These are phyloP conservation scores for Apis laboriosa DNA, from an alignment of 1,140 invertebrate genomes.

Conservation along the genomic window DNA sequence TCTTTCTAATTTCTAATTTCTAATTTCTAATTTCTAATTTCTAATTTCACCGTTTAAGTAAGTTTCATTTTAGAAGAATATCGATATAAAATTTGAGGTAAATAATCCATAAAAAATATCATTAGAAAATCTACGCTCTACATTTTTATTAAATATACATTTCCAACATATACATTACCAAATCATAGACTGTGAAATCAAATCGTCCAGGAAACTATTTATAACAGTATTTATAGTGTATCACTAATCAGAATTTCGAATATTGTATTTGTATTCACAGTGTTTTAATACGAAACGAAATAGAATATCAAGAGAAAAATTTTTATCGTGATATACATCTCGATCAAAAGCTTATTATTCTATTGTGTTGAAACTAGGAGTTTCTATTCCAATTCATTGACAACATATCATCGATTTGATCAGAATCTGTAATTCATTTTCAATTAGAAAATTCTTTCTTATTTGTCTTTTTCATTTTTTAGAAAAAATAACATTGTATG, in stretches of 20 bases:
- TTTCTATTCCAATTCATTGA: background rate
- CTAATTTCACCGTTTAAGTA: too few species aligned
- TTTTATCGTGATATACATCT: background rate
- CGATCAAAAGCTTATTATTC: slow-evolving; percentile 7
- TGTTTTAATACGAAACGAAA: background rate
- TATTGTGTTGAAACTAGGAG: background rate
- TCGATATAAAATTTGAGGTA: background rate
- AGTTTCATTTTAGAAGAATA: background rate
- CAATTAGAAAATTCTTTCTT: background rate
- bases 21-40: too few species aligned
- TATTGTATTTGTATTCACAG: background rate
- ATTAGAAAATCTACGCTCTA: background rate
- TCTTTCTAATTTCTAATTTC: too few species aligned
- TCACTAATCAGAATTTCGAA: slow-evolving; percentile 8
- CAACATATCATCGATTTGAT: slow-evolving; percentile 3
- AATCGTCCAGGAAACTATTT: background rate
- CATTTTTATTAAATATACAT: background rate
- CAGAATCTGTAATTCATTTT: background rate
- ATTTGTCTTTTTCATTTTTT: background rate
- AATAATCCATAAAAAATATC: background rate
- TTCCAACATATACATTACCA: too few species aligned
- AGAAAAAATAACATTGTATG: too few species aligned
- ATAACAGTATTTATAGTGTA: background rate
- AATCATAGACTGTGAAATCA: background rate
- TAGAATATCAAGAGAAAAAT: background rate